Evolutionary conservation across 2,888 invertebrate species (phyloP).

Genomic region (Selenia dentaria): DNA sequence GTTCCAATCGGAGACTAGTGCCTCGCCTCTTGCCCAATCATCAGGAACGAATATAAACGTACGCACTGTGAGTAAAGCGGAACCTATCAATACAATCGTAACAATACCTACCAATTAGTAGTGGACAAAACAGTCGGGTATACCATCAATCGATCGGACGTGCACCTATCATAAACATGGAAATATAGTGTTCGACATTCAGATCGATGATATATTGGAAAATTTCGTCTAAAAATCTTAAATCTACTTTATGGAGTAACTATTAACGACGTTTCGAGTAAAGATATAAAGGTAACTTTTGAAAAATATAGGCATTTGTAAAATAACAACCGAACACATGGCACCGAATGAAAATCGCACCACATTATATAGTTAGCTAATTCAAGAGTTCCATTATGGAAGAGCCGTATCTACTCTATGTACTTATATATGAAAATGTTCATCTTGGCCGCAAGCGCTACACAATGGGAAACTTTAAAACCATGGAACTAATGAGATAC

Average conservation of each 20-base stretch:
- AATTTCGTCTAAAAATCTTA: slow-evolving; percentile 37
- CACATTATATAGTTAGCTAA: slow-evolving; percentile 49
- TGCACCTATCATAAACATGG: slow-evolving; percentile 5
- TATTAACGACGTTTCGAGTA: slow-evolving; percentile 43
- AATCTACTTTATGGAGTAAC: slow-evolving; percentile 33
- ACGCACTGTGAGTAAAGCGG: slow-evolving; percentile 9
- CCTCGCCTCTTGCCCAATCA: not conserved
- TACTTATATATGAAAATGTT: slow-evolving; percentile 28
- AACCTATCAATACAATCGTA: slow-evolving; percentile 17
- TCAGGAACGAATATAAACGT: slow-evolving; percentile 3
- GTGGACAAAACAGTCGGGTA: slow-evolving; percentile 27
- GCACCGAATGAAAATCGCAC: slow-evolving; percentile 77
- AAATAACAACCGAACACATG: slow-evolving; percentile 79
- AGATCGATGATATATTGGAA: slow-evolving; percentile 28
- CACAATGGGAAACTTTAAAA: slow-evolving; percentile 29
- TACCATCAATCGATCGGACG: slow-evolving; percentile 18
- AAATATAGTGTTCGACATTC: slow-evolving; percentile 7
- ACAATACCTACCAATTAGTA: slow-evolving; percentile 19
- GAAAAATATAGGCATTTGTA: slow-evolving; percentile 65
- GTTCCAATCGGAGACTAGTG: slow-evolving; percentile 6
- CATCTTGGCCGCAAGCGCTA: slow-evolving; percentile 33
- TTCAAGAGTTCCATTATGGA: slow-evolving; percentile 46
- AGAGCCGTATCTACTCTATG: slow-evolving; percentile 36
- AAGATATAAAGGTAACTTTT: slow-evolving; percentile 66
- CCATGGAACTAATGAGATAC: slow-evolving; percentile 34